phyloP scores from a whole-genome alignment of 2,797 vertebrate species.

The Margarornis squamiger region DNA sequence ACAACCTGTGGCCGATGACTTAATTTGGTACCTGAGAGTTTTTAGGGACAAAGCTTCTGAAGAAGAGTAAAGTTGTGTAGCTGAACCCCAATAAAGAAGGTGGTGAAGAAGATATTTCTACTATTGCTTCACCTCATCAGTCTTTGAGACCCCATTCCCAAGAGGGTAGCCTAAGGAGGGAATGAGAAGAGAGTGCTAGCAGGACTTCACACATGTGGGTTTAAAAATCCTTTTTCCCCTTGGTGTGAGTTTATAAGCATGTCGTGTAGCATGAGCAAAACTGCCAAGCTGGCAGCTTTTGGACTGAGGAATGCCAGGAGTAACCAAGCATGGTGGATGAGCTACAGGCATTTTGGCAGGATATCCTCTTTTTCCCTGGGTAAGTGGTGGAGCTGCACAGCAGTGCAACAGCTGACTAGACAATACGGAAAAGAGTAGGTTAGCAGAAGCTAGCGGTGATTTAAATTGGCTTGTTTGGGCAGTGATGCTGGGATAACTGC shows the following conservation, averaged over 20 bases:
- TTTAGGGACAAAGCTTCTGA: background rate
- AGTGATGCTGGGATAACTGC: background rate
- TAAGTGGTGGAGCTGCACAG: background rate
- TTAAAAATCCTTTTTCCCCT: background rate
- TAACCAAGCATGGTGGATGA: background rate
- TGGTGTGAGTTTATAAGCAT: background rate
- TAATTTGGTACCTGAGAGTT: background rate
- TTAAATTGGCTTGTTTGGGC: background rate
- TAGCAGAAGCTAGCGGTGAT: background rate
- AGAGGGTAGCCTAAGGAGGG: background rate
- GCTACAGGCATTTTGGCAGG: background rate
- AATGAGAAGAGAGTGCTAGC: background rate
- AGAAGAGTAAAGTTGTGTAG: background rate
- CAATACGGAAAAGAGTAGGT: background rate
- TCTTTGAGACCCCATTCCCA: background rate
- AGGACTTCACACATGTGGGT: background rate
- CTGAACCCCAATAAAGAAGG: background rate
- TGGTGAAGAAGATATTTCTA: background rate
- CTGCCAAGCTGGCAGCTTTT: background rate
- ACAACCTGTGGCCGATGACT: background rate
- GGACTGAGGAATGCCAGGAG: background rate
- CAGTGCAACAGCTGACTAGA: background rate
- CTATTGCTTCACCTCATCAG: fast-evolving
- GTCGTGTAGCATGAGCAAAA: background rate
- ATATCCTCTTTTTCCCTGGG: background rate